Conservation (phyloP, 2,888 invertebrate genomes). For the Camponotus fellah region DNA sequence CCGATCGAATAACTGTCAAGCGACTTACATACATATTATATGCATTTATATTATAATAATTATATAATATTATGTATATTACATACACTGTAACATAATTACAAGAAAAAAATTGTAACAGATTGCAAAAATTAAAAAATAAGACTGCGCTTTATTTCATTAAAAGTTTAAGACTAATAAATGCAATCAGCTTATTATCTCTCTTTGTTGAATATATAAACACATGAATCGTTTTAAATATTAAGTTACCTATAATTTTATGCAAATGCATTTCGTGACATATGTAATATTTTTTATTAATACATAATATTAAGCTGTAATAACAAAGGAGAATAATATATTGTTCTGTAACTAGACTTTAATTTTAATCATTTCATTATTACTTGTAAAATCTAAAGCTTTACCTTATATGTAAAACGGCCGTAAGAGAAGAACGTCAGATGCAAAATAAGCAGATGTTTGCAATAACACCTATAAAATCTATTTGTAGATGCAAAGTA, state of each 20-base stretch:
- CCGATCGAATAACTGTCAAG: not conserved
- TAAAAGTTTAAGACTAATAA: not conserved
- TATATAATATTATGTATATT: not conserved
- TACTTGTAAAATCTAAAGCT: not conserved
- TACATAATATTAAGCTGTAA: not conserved
- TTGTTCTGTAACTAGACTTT: not conserved
- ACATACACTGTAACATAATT: not conserved
- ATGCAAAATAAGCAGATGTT: not conserved
- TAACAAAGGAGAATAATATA: not conserved
- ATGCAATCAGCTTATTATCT: not conserved
- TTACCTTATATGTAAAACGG: not conserved
- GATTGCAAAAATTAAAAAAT: slow-evolving; percentile 12
- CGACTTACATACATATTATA: not conserved
- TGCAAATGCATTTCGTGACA: not conserved
- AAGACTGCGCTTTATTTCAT: not conserved
- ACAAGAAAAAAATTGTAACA: not conserved
- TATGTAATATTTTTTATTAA: not conserved
- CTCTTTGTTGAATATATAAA: not conserved
- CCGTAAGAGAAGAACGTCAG: not conserved
- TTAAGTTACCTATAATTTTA: not conserved
- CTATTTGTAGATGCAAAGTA: not conserved
- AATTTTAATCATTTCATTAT: not conserved
- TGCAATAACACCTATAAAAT: not conserved
- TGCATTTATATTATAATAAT: not conserved
- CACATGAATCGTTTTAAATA: not conserved